phyloP scores from a whole-genome alignment of 2,888 invertebrate species.

The Caenorhabditis sinica region DNA sequence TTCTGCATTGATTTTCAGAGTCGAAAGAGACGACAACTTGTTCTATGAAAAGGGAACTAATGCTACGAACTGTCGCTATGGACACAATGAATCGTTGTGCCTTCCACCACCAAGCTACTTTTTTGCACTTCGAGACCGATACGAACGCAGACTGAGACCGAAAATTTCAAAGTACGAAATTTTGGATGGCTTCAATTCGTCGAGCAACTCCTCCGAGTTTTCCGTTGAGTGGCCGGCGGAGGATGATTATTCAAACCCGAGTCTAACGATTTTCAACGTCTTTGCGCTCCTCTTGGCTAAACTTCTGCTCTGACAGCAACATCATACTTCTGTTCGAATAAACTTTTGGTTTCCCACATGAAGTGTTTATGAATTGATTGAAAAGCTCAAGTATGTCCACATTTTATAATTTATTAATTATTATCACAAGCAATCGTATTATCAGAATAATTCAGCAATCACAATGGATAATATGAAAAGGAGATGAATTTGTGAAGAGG shows the following conservation, averaged over 20 bases:
- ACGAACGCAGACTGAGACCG: background rate
- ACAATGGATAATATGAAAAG: background rate
- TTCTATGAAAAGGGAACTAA: background rate
- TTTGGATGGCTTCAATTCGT: background rate
- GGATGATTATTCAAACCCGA: background rate
- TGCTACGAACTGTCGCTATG: background rate
- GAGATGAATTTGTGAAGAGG: background rate
- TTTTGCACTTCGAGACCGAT: background rate
- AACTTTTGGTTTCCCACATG: too few species aligned
- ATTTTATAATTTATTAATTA: background rate
- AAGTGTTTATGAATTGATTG: too few species aligned
- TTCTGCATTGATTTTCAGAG: background rate
- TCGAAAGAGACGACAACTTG: background rate
- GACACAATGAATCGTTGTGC: background rate
- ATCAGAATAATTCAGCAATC: background rate
- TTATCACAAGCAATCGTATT: background rate
- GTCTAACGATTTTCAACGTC: background rate
- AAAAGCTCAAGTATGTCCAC: too few species aligned
- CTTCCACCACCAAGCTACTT: background rate
- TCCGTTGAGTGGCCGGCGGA: constrained; percentile 6
- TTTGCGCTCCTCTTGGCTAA: background rate
- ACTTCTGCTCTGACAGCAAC: background rate
- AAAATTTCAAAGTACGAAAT: background rate
- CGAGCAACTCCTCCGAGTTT: background rate
- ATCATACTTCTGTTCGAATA: too few species aligned